Percentiles rank a stretch among this genome's conserved stretches.
phyloP scores from a whole-genome alignment of 2,797 vertebrate genomes.

The Poecilia gillii region DNA sequence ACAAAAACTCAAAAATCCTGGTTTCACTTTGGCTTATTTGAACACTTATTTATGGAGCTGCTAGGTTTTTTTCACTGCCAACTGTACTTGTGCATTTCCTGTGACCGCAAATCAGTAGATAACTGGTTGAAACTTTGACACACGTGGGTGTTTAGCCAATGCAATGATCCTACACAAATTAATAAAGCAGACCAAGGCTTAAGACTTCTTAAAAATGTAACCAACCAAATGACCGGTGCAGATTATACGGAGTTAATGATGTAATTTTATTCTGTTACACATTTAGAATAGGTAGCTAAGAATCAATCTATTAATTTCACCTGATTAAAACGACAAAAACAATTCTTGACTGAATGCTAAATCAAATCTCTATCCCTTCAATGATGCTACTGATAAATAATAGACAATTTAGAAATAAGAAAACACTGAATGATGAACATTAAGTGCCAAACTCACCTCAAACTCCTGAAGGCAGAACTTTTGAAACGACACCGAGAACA shows the following conservation, averaged over 20 bases:
- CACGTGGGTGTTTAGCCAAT: neutral
- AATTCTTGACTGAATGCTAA: neutral
- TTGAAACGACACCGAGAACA: neutral
- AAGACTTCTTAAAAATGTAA: neutral
- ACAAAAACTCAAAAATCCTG: neutral
- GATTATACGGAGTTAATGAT: neutral
- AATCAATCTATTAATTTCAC: neutral
- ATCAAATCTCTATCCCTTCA: neutral
- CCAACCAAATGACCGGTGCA: neutral
- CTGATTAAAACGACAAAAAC: neutral
- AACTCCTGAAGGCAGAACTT: neutral
- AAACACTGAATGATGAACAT: neutral
- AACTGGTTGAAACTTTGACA: neutral
- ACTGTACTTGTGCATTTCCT: neutral
- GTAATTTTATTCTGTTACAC: neutral
- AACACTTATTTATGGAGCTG: neutral
- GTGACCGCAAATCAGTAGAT: neutral
- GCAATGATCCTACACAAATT: neutral
- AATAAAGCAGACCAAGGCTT: neutral
- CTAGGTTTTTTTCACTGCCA: neutral
- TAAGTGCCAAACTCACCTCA: neutral
- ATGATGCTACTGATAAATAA: neutral
- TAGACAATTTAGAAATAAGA: neutral
- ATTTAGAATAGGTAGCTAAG: neutral
- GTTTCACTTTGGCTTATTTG: neutral